Conservation (phyloP, 2,113 vertebrate species). For the Toxotes chatareus region DNA sequence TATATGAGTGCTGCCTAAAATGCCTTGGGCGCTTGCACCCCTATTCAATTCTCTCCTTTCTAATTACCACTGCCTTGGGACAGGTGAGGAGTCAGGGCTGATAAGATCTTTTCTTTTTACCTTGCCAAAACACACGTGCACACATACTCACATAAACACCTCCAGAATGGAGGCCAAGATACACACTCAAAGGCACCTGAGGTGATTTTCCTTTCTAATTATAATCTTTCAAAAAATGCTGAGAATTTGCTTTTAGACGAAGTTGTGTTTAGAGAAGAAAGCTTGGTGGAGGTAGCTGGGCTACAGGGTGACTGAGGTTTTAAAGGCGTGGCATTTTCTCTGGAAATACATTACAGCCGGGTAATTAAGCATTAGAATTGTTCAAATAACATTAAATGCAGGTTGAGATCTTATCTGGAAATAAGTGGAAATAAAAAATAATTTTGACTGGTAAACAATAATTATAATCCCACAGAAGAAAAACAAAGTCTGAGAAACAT, state of each 20-base stretch:
- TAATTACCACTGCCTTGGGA: constrained; percentile 90
- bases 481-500: background rate
- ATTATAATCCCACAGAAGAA: constrained; percentile 4
- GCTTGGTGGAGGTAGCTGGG: constrained; percentile 32
- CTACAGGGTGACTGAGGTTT: constrained; percentile 57
- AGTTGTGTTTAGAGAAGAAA: constrained; percentile 78
- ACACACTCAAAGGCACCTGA: constrained; percentile 61
- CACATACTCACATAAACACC: constrained; percentile 64
- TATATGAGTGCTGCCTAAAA: constrained; percentile 87
- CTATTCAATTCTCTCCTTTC: constrained; percentile 90
- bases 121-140: constrained; percentile 82
- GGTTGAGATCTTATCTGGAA: constrained; percentile 20
- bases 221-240: constrained; percentile 86
- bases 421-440: constrained; percentile 13
- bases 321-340: constrained; percentile 40
- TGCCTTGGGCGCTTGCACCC: constrained; percentile 82
- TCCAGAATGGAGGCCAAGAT: constrained; percentile 46
- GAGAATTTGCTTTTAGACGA: constrained; percentile 83
- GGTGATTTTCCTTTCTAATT: constrained; percentile 88
- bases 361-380: constrained; percentile 22
- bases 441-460: constrained; percentile 27
- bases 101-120: constrained; percentile 91
- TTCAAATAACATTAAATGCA: constrained; percentile 22
- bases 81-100: constrained; percentile 90
- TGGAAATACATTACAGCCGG: constrained; percentile 17